Conservation (phyloP, 2,113 vertebrate species). For the Procavia capensis region DNA sequence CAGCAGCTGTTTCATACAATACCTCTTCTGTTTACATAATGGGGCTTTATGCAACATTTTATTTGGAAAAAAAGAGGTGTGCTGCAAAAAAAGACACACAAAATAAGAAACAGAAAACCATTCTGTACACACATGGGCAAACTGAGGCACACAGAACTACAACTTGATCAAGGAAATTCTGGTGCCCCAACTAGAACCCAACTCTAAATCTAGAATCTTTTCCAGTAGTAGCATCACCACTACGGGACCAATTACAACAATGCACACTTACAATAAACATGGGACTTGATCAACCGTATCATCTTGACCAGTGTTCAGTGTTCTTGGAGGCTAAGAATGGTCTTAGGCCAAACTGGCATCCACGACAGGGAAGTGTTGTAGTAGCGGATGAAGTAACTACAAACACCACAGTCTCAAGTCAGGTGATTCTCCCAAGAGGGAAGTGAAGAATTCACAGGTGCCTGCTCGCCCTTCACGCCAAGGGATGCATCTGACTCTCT, state of each 20-base stretch:
- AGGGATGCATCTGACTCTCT: not conserved
- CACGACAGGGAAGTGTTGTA: not conserved
- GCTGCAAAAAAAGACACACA: slow-evolving; percentile 43
- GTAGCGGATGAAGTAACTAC: not conserved
- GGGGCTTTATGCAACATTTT: not conserved
- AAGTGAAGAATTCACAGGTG: not conserved
- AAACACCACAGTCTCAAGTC: not conserved
- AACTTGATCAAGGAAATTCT: slow-evolving; percentile 16
- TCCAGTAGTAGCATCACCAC: not conserved
- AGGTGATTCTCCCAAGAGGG: not conserved
- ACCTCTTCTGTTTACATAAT: not conserved
- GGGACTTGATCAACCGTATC: not conserved
- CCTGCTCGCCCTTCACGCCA: not conserved
- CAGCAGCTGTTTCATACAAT: not conserved
- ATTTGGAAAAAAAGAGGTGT: not conserved
- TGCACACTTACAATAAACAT: not conserved
- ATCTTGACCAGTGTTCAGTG: not conserved
- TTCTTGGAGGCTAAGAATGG: not conserved
- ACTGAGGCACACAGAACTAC: not conserved
- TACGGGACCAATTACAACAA: not conserved
- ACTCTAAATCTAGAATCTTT: not conserved
- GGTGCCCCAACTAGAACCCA: not conserved
- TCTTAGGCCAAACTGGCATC: not conserved
- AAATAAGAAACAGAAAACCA: not conserved
- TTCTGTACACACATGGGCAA: not conserved